Conservation (phyloP, 2,113 vertebrate genomes). For the Polypterus bichir region DNA sequence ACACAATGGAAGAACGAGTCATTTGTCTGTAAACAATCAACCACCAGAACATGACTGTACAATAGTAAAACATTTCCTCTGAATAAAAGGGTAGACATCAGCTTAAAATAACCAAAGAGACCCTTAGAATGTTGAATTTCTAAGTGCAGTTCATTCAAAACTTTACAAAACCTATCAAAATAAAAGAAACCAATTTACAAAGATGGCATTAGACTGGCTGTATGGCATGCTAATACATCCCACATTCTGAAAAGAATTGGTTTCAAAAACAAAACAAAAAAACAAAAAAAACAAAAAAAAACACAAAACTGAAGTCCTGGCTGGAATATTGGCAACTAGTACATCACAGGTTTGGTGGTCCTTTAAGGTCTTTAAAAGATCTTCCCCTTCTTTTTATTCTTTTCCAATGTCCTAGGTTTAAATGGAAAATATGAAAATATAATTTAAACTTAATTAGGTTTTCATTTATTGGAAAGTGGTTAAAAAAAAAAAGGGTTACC, state of each 20-base stretch:
- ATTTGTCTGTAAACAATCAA: constrained; percentile 64
- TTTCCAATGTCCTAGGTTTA: constrained; percentile 82
- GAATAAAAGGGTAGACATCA: constrained; percentile 55
- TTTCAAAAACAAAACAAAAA: constrained; percentile 53
- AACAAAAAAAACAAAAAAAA: constrained; percentile 57
- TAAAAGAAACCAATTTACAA: constrained; percentile 33
- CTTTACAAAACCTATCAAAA: constrained; percentile 54
- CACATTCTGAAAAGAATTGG: constrained; percentile 60
- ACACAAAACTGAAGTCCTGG: constrained; percentile 73
- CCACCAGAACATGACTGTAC: constrained; percentile 76
- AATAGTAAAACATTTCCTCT: constrained; percentile 59
- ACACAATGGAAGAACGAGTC: constrained; percentile 37
- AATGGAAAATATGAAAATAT: constrained; percentile 17
- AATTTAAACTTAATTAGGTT: constrained; percentile 13
- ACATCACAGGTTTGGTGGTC: constrained; percentile 51
- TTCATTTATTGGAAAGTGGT: no score
- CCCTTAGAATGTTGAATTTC: constrained; percentile 55
- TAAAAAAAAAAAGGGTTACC: no score
- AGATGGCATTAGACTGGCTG: constrained; percentile 35
- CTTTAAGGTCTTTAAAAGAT: constrained; percentile 75
- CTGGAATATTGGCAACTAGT: constrained; percentile 77
- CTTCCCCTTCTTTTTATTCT: constrained; percentile 99
- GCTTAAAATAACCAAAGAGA: constrained; percentile 41
- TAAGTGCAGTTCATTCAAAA: constrained; percentile 68
- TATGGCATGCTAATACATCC: constrained; percentile 68